Percentiles rank a stretch among this genome's conserved stretches.
phyloP scores from a whole-genome alignment of 2,888 invertebrate species.

The Cryptocephalus moraei region DNA sequence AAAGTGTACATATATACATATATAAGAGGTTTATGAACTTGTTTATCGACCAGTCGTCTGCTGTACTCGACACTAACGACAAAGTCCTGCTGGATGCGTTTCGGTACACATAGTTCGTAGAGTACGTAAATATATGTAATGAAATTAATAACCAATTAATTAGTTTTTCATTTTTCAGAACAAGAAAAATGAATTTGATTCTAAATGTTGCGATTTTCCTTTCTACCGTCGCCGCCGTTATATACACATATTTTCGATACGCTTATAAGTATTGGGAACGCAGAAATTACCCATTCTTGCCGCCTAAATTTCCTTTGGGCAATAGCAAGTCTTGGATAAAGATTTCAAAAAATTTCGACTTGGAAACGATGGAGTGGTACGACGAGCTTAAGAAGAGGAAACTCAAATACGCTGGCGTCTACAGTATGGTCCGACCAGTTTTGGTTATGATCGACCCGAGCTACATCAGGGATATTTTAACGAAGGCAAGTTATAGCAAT shows the following conservation, averaged over 20 bases:
- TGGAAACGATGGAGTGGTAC: conserved; percentile 11
- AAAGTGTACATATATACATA: no score
- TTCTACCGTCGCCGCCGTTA: background rate
- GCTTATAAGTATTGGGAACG: conserved; percentile 18
- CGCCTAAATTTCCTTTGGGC: conserved; percentile 25
- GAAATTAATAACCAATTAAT: no score
- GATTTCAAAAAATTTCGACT: conserved; percentile 4
- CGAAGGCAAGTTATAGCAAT: conserved; percentile 11
- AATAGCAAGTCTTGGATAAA: conserved; percentile 12
- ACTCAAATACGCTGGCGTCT: conserved; percentile 12
- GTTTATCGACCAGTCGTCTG: no score
- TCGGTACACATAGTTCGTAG: no score
- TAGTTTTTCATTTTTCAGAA: no score
- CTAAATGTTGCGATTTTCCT: no score
- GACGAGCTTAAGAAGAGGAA: conserved; percentile 8
- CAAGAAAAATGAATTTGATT: no score
- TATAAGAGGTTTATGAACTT: no score
- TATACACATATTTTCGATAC: background rate
- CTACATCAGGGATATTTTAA: conserved; percentile 17
- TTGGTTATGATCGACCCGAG: conserved; percentile 21
- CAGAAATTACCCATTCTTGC: conserved; percentile 15
- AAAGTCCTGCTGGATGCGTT: no score
- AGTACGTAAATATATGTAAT: no score
- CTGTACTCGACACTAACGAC: no score
- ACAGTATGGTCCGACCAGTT: conserved; percentile 10